phyloP scores from a whole-genome alignment of 2,113 vertebrate genomes.

The Myotis brandtii region DNA sequence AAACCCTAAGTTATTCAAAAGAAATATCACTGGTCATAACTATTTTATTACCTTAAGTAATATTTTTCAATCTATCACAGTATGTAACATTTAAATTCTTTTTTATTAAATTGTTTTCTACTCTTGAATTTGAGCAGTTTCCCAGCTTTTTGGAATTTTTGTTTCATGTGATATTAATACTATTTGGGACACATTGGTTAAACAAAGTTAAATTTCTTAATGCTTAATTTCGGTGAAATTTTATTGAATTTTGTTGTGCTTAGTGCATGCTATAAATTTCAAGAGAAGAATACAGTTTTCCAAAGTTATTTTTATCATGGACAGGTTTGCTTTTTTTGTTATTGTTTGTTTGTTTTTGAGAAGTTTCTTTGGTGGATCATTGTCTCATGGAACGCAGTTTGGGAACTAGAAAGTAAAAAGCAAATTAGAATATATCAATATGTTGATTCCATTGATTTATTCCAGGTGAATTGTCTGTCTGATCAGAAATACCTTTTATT shows the following conservation, averaged over 20 bases:
- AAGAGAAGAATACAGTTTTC: background rate
- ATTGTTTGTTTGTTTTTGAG: background rate
- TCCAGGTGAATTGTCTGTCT: background rate
- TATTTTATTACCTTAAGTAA: background rate
- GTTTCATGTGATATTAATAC: background rate
- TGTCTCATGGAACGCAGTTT: background rate
- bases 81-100: slow-evolving; percentile 11
- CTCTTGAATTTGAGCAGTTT: slow-evolving; percentile 41
- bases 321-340: background rate
- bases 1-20: slow-evolving; percentile 3
- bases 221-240: slow-evolving; percentile 6
- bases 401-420: background rate
- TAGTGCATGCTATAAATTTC: background rate
- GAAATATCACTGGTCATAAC: background rate
- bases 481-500: background rate
- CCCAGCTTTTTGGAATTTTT: background rate
- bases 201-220: slow-evolving; percentile 28
- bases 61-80: background rate
- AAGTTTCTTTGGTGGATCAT: background rate
- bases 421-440: background rate
- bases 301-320: background rate
- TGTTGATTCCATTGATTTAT: background rate
- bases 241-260: background rate
- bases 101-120: background rate
- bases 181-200: background rate